Conservation (phyloP, 2,113 vertebrate species). For the Siphamia tubifer region DNA sequence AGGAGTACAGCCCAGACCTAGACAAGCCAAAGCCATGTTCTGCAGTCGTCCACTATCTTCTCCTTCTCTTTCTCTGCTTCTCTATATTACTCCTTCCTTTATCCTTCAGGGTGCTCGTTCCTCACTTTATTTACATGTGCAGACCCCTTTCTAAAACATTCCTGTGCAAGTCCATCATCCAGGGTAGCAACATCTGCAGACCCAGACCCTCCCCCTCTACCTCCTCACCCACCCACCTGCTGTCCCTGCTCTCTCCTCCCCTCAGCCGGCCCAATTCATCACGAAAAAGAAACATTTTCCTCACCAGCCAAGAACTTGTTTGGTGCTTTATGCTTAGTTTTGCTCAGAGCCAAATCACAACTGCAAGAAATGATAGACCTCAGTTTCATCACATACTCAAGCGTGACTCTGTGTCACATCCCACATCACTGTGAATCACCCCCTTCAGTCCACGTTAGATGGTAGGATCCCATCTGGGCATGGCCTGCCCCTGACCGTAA, state of each 20-base stretch:
- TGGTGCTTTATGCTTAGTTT: not conserved
- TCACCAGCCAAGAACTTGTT: not conserved
- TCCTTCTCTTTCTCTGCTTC: not conserved
- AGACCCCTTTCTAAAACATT: constrained; percentile 27
- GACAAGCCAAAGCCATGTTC: constrained; percentile 70
- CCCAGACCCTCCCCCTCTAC: constrained; percentile 35
- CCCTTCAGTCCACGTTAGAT: constrained; percentile 19
- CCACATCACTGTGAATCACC: constrained; percentile 6
- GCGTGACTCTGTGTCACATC: not conserved
- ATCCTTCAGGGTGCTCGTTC: no score
- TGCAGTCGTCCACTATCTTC: constrained; percentile 14
- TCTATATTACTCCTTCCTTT: no score
- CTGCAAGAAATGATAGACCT: not conserved
- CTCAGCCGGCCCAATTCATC: constrained; percentile 16
- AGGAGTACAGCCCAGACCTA: constrained; percentile 56
- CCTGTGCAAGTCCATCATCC: constrained; percentile 35
- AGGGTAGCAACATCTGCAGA: constrained; percentile 63
- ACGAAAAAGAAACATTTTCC: not conserved
- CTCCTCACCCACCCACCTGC: constrained; percentile 46
- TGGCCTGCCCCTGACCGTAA: constrained; percentile 61
- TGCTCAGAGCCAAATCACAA: not conserved
- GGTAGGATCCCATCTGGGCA: constrained; percentile 59
- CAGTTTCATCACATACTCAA: not conserved
- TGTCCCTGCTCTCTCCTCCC: constrained; percentile 41
- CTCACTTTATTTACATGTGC: constrained; percentile 14